Evolutionary conservation across 2,888 invertebrate genomes (phyloP).

Genomic region (Philhelius pedissequus): DNA sequence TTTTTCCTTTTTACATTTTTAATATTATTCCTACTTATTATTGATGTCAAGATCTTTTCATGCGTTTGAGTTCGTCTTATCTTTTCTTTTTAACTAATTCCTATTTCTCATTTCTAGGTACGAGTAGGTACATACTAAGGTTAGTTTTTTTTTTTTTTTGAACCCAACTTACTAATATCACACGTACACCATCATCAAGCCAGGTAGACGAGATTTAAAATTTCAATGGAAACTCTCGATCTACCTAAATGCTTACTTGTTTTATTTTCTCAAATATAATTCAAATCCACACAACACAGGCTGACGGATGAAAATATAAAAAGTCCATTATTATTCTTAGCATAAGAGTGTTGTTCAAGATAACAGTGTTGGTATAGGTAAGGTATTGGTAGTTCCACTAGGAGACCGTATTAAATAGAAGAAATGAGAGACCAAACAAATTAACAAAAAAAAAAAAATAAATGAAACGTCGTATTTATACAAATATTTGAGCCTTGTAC

Average conservation of each 20-base stretch:
- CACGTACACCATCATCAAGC: slow-evolving; percentile 27
- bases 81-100: slow-evolving; percentile 64
- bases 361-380: neutral
- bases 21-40: slow-evolving; percentile 36
- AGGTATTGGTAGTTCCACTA: slow-evolving; percentile 50
- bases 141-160: slow-evolving; percentile 21
- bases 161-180: slow-evolving; percentile 48
- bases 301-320: slow-evolving; percentile 31
- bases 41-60: slow-evolving; percentile 38
- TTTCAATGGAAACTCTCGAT: slow-evolving; percentile 47
- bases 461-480: slow-evolving; percentile 24
- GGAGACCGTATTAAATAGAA: slow-evolving; percentile 66
- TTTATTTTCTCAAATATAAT: slow-evolving; percentile 59
- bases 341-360: slow-evolving; percentile 39
- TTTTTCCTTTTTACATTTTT: slow-evolving; percentile 1
- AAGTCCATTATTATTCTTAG: slow-evolving; percentile 68
- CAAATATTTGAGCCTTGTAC: slow-evolving; percentile 65
- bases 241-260: slow-evolving; percentile 29
- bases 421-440: slow-evolving; percentile 63
- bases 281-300: slow-evolving; percentile 40
- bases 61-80: slow-evolving; percentile 57
- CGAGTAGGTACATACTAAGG: slow-evolving; percentile 65
- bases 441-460: slow-evolving; percentile 39
- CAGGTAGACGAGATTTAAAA: slow-evolving; percentile 63
- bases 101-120: slow-evolving; percentile 67